These are phyloP conservation scores for Sesia apiformis DNA, from an alignment of 2,888 invertebrate species.

Conservation along the genomic window DNA sequence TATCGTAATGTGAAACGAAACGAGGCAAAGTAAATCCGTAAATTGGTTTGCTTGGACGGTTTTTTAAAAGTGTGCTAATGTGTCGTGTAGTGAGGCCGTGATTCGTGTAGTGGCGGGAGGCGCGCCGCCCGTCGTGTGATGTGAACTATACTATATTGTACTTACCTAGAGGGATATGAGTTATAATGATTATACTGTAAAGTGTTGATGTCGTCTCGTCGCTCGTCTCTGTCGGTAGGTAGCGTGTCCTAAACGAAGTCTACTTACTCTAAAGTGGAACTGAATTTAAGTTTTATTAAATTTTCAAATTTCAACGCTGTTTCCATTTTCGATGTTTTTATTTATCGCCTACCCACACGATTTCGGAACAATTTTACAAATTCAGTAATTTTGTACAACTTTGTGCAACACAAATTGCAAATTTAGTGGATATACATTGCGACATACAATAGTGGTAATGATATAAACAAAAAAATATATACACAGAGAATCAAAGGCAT, in stretches of 20 bases:
- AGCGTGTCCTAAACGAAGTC: conserved; percentile 41
- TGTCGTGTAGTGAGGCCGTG: too few relatives aligned
- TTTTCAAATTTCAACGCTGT: conserved; percentile 55
- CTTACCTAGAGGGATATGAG: background rate
- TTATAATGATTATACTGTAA: background rate
- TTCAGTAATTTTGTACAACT: too few relatives aligned
- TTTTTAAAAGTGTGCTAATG: too few relatives aligned
- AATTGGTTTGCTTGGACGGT: too few relatives aligned
- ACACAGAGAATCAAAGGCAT: too few relatives aligned
- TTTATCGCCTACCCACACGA: conserved; percentile 6
- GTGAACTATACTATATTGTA: background rate
- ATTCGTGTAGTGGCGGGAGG: background rate
- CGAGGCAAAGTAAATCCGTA: too few relatives aligned
- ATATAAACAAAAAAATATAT: too few relatives aligned
- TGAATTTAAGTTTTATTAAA: conserved; percentile 66
- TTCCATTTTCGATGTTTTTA: conserved; percentile 16
- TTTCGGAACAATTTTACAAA: too few relatives aligned
- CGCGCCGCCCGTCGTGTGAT: background rate
- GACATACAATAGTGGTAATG: too few relatives aligned
- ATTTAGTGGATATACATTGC: too few relatives aligned
- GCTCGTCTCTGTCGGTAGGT: conserved; percentile 48
- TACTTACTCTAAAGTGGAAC: conserved; percentile 55
- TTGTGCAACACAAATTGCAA: too few relatives aligned
- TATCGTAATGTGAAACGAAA: too few relatives aligned
- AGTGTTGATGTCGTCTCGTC: conserved; percentile 22